Evolutionary conservation across 2,888 invertebrate genomes (phyloP), one percentile per base, ranked within the genome.

Genomic region (Nowickia ferox): DNA sequence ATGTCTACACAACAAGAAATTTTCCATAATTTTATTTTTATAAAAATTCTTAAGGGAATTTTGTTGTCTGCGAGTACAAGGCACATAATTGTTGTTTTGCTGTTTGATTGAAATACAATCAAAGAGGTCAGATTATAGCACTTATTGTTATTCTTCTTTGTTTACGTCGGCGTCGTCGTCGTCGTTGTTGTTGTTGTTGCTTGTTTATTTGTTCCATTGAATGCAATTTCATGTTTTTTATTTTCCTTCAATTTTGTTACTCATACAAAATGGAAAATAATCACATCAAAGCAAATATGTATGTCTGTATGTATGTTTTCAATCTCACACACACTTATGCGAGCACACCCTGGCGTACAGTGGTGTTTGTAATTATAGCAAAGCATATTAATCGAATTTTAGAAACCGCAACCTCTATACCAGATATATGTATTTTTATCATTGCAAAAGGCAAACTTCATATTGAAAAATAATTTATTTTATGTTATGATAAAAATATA

Each of bases 41-140:
- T 15, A 5, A n/a, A n/a, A 74, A 74, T 42, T 78, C 68, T 69
- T 61, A 51, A 51, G 78, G 59, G 78, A 78, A 68, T 51, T 57
- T 55, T 57, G 10, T 15, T 66, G 55, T 76, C 53, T 57, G 19
- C 48, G 4, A 68, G 38, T 59, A 46, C 38, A 59, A 59, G 30
- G 17, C 13, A 44, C 30, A n/a, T 6, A 44, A 61, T 30, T 65
- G 38, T 22, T 40, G 22, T 51, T 55, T 75, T 57, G 66, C 68
- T 48, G 38, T 46, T 55, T 57, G 66, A 76, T 44, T 57, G 66
- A 57, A 68, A 48, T 57, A 11, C 17, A 53, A 53, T 17, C 69
- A 69, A 63, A 51, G 61, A 63, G 78, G 61, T 44, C 61, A 53
- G 69, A 78, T 78, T 78, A 61, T 61, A 44, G 46, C 61, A 79